These are phyloP conservation scores for Drosophila limbata DNA, from an alignment of 2,888 invertebrate genomes.

Conservation along the genomic window DNA sequence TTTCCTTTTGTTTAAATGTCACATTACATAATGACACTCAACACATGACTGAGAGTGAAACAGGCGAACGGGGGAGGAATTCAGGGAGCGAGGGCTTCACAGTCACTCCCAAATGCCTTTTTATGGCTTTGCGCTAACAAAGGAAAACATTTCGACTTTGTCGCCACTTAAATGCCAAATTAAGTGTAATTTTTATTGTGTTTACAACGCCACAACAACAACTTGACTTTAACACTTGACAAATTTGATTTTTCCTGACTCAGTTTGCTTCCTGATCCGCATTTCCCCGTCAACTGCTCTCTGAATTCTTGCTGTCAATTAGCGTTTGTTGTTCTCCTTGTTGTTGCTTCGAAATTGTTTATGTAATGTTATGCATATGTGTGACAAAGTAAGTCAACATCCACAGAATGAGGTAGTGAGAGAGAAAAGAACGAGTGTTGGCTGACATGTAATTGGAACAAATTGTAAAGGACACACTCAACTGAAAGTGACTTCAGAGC, in stretches of 20 bases:
- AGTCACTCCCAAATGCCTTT: constrained; percentile 53
- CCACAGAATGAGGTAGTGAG: not conserved
- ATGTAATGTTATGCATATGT: constrained; percentile 54
- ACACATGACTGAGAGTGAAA: constrained; percentile 41
- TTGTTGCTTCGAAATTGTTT: constrained; percentile 60
- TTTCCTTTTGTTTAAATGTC: constrained; percentile 75
- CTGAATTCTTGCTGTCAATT: constrained; percentile 43
- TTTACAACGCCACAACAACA: constrained; percentile 58
- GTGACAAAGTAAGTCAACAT: not conserved
- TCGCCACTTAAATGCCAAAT: constrained; percentile 79
- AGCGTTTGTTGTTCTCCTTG: constrained; percentile 45
- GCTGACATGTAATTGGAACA: constrained; percentile 54
- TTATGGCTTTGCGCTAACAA: constrained; percentile 55
- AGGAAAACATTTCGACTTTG: constrained; percentile 56
- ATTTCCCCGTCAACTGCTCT: not conserved
- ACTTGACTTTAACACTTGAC: constrained; percentile 60
- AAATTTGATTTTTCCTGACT: constrained; percentile 73
- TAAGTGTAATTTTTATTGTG: constrained; percentile 80
- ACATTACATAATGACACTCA: constrained; percentile 79
- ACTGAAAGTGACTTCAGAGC: constrained; percentile 26
- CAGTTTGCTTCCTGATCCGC: constrained; percentile 28
- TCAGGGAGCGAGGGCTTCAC: not conserved
- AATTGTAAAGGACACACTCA: constrained; percentile 45
- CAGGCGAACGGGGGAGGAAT: not conserved
- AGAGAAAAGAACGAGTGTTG: constrained; percentile 19